These are phyloP conservation scores for Luperina nickerlii DNA, from an alignment of 2,888 invertebrate genomes.

Conservation along the genomic window DNA sequence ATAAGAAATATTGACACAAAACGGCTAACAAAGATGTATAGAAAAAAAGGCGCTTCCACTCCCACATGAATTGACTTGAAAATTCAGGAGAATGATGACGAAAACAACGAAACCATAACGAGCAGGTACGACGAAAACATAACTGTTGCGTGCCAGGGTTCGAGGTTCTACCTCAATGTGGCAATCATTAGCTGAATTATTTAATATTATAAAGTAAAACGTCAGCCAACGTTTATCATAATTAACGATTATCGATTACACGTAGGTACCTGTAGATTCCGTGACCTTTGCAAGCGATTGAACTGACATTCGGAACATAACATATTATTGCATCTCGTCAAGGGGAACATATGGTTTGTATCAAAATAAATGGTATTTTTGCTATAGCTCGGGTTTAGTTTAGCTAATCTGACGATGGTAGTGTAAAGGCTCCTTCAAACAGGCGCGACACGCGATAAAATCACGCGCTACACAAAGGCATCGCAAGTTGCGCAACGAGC, in stretches of 20 bases:
- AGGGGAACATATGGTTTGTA: constrained; percentile 1
- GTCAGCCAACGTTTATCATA: constrained; percentile 14
- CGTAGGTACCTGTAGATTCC: background rate
- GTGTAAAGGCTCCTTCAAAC: background rate
- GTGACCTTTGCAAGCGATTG: constrained; percentile 44
- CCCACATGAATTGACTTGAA: background rate
- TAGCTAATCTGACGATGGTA: background rate
- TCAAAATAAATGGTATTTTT: constrained; percentile 1
- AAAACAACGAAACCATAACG: background rate
- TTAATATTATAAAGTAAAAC: background rate
- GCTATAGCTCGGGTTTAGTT: background rate
- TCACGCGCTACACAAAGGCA: too few relatives aligned
- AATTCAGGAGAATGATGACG: too few relatives aligned
- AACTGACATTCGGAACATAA: constrained; percentile 14
- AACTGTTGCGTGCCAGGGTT: background rate
- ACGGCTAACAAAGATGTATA: background rate
- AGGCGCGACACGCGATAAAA: too few relatives aligned
- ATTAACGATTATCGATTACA: constrained; percentile 45
- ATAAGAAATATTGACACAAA: background rate
- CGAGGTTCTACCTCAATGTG: background rate
- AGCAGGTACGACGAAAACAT: background rate
- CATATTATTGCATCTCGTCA: background rate
- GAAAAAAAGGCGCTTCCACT: background rate
- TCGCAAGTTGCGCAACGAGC: too few relatives aligned
- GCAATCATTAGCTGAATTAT: background rate